phyloP scores from a whole-genome alignment of 2,797 vertebrate genomes.

The Aldrovandia affinis region DNA sequence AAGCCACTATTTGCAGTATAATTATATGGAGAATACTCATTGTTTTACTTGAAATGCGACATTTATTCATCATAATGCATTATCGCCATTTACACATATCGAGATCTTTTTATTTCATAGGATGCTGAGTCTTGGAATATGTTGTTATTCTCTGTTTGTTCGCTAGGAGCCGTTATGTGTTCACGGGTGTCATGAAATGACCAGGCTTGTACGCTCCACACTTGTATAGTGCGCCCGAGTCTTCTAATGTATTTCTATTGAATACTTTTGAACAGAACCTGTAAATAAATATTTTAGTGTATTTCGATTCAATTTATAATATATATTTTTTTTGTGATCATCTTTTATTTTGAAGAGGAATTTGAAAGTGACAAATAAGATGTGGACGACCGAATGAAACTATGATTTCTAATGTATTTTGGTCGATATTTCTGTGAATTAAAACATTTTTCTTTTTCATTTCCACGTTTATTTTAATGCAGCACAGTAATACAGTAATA shows the following conservation, averaged over 20 bases:
- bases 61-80: not conserved
- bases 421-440: not conserved
- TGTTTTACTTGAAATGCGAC: not conserved
- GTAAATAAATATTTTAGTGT: not conserved
- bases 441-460: not conserved
- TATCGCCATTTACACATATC: not conserved
- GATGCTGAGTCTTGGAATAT: not conserved
- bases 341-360: not conserved
- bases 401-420: not conserved
- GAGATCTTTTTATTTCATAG: not conserved
- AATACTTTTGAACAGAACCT: too few species aligned
- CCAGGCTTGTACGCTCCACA: not conserved
- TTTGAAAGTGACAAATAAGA: not conserved
- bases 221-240: not conserved
- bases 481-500: not conserved
- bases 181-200: constrained; percentile 20
- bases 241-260: not conserved
- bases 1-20: not conserved
- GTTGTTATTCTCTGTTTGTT: constrained; percentile 49
- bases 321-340: not conserved
- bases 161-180: constrained; percentile 66
- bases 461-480: not conserved
- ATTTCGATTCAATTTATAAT: not conserved
- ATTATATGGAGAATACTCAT: not conserved
- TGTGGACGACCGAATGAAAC: not conserved